Conservation (phyloP, 2,797 vertebrate species). For the Garrulus glandarius region DNA sequence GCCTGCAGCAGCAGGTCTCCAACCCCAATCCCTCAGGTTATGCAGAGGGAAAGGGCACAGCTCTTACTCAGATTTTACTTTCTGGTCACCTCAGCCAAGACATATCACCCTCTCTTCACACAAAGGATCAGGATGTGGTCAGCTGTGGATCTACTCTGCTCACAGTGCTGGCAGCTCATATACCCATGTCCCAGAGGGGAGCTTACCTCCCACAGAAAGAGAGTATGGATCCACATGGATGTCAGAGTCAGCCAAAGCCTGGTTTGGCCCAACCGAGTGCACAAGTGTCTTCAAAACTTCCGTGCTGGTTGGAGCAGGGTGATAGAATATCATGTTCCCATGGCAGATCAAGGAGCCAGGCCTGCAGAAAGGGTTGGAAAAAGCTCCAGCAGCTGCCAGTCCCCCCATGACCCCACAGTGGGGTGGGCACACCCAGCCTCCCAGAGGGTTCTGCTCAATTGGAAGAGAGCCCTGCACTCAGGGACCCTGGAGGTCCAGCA, state of each 20-base stretch:
- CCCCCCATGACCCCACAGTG: rapidly evolving
- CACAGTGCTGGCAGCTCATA: rapidly evolving
- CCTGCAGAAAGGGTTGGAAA: background rate
- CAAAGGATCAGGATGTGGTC: background rate
- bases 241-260: conserved; percentile 40
- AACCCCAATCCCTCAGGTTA: too few relatives aligned
- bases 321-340: conserved; percentile 21
- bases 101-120: background rate
- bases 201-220: conserved; percentile 34
- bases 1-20: background rate
- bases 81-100: background rate
- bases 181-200: too few relatives aligned
- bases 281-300: background rate
- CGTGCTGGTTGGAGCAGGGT: conserved; percentile 15
- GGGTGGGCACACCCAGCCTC: background rate
- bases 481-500: background rate
- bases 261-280: background rate
- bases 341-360: conserved; percentile 42
- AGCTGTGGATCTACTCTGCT: background rate
- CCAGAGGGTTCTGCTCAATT: background rate
- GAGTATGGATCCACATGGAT: conserved; percentile 34
- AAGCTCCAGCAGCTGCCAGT: background rate
- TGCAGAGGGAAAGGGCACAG: rapidly evolving
- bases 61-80: too few relatives aligned
- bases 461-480: background rate